Conservation (phyloP, 2,888 invertebrate species). For the Augochlorella aurata region DNA sequence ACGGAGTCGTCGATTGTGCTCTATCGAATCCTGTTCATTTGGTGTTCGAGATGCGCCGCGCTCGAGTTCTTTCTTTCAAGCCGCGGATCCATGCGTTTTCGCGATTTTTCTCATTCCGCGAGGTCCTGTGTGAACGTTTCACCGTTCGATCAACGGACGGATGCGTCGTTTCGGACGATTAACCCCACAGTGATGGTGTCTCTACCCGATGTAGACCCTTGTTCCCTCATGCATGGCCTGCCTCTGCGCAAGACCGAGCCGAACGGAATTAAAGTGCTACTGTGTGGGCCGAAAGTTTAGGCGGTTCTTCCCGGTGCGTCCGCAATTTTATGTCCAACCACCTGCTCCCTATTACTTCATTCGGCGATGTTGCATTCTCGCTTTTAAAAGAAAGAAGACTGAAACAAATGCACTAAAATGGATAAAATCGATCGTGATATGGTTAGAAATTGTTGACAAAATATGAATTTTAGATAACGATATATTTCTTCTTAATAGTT, state of each 20-base stretch:
- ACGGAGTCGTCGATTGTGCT: background rate
- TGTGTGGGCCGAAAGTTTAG: background rate
- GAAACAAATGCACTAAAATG: too few species aligned
- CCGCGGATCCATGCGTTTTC: background rate
- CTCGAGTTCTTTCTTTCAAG: background rate
- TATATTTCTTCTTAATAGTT: too few species aligned
- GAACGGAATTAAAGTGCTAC: background rate
- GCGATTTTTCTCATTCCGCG: background rate
- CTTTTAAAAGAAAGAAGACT: background rate
- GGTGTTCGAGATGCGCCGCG: background rate
- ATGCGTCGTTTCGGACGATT: slow-evolving; percentile 11
- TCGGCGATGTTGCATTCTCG: background rate
- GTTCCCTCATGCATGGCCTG: slow-evolving; percentile 5
- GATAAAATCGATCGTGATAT: too few species aligned
- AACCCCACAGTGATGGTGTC: slow-evolving; percentile 10
- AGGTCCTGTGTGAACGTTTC: background rate
- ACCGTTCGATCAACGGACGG: background rate
- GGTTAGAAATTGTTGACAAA: too few species aligned
- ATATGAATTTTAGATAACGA: too few species aligned
- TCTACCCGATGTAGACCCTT: background rate
- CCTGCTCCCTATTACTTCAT: background rate
- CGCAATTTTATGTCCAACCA: background rate
- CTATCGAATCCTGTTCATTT: background rate
- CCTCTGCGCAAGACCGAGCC: background rate
- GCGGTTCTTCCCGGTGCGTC: background rate